phyloP scores from a whole-genome alignment of 2,797 vertebrate species.

The Coracias cyanogaster region DNA sequence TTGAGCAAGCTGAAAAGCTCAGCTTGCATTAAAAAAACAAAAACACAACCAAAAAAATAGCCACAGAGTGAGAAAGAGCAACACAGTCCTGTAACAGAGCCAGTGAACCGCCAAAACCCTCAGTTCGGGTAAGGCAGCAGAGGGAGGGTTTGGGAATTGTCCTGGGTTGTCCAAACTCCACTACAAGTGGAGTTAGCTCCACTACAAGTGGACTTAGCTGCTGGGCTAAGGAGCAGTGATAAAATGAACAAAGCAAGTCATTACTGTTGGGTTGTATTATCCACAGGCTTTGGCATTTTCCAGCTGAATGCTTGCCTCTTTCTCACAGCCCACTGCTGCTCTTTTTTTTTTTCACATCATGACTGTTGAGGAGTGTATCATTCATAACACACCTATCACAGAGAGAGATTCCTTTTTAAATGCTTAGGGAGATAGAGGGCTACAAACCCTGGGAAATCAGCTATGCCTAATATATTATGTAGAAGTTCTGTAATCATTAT shows the following conservation, averaged over 20 bases:
- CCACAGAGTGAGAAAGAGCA: not conserved
- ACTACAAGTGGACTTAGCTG: not conserved
- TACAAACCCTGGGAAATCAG: constrained; percentile 71
- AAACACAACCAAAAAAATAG: too few relatives aligned
- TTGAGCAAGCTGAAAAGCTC: not conserved
- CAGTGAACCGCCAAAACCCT: not conserved
- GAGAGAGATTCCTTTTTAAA: constrained; percentile 40
- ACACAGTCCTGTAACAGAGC: not conserved
- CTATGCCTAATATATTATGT: constrained; percentile 77
- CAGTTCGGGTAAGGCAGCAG: accelerated
- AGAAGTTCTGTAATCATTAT: constrained; percentile 77
- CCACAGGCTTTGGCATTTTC: constrained; percentile 28
- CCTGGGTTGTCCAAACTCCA: not conserved
- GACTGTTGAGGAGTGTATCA: constrained; percentile 26
- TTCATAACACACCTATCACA: constrained; percentile 54
- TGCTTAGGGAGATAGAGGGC: constrained; percentile 51
- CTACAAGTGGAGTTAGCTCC: not conserved
- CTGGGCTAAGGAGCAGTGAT: not conserved
- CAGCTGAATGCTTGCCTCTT: not conserved
- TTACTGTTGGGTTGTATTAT: not conserved
- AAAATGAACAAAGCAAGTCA: not conserved
- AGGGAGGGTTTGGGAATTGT: not conserved
- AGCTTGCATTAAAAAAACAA: not conserved
- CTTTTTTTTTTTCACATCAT: constrained; percentile 23
- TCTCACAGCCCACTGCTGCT: not conserved